Percentiles rank a stretch among this genome's conserved stretches.
Evolutionary conservation across 2,888 invertebrate genomes (phyloP).

Genomic region (Apamea crenata): DNA sequence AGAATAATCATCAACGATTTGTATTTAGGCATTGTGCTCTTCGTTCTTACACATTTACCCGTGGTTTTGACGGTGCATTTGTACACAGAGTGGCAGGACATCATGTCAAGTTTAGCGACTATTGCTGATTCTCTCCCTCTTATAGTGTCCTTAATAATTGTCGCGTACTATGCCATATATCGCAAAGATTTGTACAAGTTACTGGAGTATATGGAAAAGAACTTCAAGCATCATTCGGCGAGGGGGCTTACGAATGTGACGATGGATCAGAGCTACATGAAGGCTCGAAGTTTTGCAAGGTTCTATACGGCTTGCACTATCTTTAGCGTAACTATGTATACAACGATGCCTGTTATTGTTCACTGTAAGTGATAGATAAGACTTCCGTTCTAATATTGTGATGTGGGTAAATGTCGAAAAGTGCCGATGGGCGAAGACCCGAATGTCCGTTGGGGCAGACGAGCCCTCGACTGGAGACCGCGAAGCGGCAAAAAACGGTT

Average conservation of each 20-base stretch:
- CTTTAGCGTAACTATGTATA: constrained; percentile 84
- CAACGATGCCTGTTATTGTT: constrained; percentile 76
- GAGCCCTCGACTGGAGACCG: not conserved
- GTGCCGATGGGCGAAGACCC: not conserved
- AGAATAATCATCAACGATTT: constrained; percentile 76
- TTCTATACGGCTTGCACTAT: constrained; percentile 83
- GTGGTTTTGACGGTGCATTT: constrained; percentile 76
- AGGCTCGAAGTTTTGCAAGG: constrained; percentile 79
- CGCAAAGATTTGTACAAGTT: constrained; percentile 79
- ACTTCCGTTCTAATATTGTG: not conserved
- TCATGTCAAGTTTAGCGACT: constrained; percentile 81
- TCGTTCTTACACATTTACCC: constrained; percentile 72
- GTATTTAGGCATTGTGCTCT: constrained; percentile 79
- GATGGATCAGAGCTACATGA: constrained; percentile 78
- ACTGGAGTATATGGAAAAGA: constrained; percentile 76
- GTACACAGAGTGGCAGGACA: constrained; percentile 79
- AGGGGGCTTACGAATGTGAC: constrained; percentile 85
- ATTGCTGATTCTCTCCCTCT: constrained; percentile 82
- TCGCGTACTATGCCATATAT: constrained; percentile 79
- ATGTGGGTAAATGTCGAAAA: not conserved
- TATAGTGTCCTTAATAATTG: constrained; percentile 77
- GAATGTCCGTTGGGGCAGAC: not conserved
- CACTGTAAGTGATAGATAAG: constrained; percentile 78
- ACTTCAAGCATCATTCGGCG: constrained; percentile 83
- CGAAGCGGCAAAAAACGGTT: no score